Evolutionary conservation across 2,888 invertebrate genomes (phyloP), one percentile per base, ranked within the genome.

Genomic region (Catocala nupta): DNA sequence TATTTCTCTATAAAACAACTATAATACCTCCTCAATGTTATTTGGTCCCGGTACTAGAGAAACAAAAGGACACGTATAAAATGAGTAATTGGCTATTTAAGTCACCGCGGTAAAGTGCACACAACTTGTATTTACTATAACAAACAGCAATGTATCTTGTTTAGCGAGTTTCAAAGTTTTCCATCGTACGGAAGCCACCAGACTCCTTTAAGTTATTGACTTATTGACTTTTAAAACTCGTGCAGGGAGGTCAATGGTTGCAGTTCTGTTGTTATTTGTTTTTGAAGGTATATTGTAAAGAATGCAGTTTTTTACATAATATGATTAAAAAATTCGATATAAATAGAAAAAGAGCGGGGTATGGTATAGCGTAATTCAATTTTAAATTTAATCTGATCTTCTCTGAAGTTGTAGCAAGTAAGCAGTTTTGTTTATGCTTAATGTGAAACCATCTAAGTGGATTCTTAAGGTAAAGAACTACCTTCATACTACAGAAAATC

Each of bases 81-180:
- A 77, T 78, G 70, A 78, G 66, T 77, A 75, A 77, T 74, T 65
- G 67, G 65, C 58, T 69, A 68, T 65, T 77, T 71, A 79, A 74
- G 70, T 64, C 70, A 56, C 70, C 66, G 48, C 55, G 36, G 65
- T 56, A 68, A 65, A 55, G 63, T 55, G 49, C 55, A 65, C 53
- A 49, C 52, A 44, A 68, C 51, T 63, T 65, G 58, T 64, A 63
- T 55, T 63, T 71, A 65, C 62, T 68, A 70, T 55, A 54, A 62
- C 67, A 74, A 84, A 84, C 78, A 82, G 77, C 80, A 75, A 84
- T 86, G 82, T 84, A 82, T 86, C 86, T 85, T 86, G 75, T 84
- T 85, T 83, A 81, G 80, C 59, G 64, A 81, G 75, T 78, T 83
- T 78, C 75, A 80, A 80, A 83, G 75, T 80, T 82, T 83, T 77